Evolutionary conservation across 2,888 invertebrate species (phyloP).

Genomic region (Nudaria mundana): DNA sequence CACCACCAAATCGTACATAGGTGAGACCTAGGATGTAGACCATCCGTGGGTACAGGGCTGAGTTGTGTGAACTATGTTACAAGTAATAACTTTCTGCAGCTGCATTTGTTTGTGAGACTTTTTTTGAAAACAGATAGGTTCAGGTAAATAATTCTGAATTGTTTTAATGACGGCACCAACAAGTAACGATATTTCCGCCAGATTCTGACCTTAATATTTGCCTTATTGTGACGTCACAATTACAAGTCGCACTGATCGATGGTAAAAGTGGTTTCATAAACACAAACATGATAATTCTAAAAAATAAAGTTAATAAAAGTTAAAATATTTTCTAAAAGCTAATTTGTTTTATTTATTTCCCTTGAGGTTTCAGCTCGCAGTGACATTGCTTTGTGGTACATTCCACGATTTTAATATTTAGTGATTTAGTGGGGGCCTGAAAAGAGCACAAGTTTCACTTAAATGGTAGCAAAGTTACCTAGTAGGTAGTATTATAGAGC

Average conservation of each 20-base stretch:
- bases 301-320: slow-evolving; percentile 38
- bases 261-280: slow-evolving; percentile 16
- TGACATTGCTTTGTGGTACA: too few relatives aligned
- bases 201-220: neutral
- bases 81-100: too few relatives aligned
- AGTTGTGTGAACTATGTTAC: too few relatives aligned
- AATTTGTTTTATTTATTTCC: slow-evolving; percentile 46
- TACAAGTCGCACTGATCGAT: neutral
- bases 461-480: neutral
- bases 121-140: too few relatives aligned
- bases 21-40: too few relatives aligned
- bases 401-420: too few relatives aligned
- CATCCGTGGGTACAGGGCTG: too few relatives aligned
- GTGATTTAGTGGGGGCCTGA: slow-evolving; percentile 42
- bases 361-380: slow-evolving; percentile 38
- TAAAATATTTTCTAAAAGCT: slow-evolving; percentile 49
- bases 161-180: neutral
- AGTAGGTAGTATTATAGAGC: too few relatives aligned
- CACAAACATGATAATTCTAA: slow-evolving; percentile 27
- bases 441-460: too few relatives aligned
- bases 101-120: too few relatives aligned
- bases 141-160: too few relatives aligned
- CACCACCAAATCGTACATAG: too few relatives aligned
- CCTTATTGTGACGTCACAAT: neutral
- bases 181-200: neutral